Evolutionary conservation across 2,113 vertebrate species (phyloP).

Genomic region (Oryzias melastigma): DNA sequence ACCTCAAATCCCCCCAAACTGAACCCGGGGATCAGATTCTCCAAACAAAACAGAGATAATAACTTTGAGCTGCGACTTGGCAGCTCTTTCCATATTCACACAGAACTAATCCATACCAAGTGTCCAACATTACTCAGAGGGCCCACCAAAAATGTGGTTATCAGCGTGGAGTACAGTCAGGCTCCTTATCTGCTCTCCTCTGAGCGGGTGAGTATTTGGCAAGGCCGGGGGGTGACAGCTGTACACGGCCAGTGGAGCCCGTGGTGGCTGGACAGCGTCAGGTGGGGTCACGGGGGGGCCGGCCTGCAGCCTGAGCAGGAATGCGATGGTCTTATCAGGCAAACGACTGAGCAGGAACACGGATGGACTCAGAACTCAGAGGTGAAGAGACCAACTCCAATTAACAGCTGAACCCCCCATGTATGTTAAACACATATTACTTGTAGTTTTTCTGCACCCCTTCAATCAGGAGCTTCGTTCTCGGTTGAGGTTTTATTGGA

Average conservation of each 20-base stretch:
- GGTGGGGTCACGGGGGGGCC: slow-evolving; percentile 68
- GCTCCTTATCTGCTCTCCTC: slow-evolving; percentile 57
- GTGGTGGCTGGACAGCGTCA: slow-evolving; percentile 74
- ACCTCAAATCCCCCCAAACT: not conserved
- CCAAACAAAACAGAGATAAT: slow-evolving; percentile 16
- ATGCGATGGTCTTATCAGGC: slow-evolving; percentile 77
- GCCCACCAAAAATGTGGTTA: slow-evolving; percentile 52
- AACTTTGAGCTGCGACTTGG: slow-evolving; percentile 15
- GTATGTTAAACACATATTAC: too few relatives aligned
- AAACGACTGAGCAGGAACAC: slow-evolving; percentile 48
- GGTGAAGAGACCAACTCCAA: too few relatives aligned
- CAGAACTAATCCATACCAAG: slow-evolving; percentile 60
- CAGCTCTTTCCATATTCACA: slow-evolving; percentile 43
- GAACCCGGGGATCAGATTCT: slow-evolving; percentile 16
- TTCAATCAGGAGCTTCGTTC: too few relatives aligned
- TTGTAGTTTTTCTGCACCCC: too few relatives aligned
- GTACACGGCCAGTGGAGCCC: slow-evolving; percentile 44
- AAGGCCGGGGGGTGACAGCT: slow-evolving; percentile 39
- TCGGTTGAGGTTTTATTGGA: too few relatives aligned
- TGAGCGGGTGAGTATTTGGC: slow-evolving; percentile 52
- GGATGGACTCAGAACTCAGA: not conserved
- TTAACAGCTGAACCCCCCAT: too few relatives aligned
- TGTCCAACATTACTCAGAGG: slow-evolving; percentile 54
- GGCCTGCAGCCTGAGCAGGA: slow-evolving; percentile 57
- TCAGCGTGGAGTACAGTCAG: slow-evolving; percentile 58